These are phyloP conservation scores for Coturnix japonica DNA, from an alignment of 2,113 vertebrate genomes.

Conservation along the genomic window DNA sequence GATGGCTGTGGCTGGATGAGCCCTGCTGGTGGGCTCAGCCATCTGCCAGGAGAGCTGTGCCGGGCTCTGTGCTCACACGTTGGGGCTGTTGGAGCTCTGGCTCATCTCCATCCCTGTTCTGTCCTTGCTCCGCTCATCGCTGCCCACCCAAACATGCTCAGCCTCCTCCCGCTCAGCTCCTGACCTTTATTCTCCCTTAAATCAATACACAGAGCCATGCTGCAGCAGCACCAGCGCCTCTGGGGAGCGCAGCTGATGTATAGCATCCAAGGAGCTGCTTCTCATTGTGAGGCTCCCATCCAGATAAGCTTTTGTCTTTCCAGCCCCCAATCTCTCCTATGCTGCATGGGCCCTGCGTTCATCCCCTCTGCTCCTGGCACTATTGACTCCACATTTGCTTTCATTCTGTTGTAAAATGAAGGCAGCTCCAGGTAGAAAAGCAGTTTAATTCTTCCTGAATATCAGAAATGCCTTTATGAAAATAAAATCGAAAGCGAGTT, in stretches of 20 bases:
- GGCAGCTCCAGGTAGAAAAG: not conserved
- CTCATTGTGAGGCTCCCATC: slow-evolving; percentile 14
- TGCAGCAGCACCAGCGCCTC: not conserved
- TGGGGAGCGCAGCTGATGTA: not conserved
- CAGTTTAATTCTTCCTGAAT: not conserved
- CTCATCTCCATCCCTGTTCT: not conserved
- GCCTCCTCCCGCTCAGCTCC: not conserved
- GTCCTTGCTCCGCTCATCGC: not conserved
- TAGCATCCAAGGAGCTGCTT: not conserved
- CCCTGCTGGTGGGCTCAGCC: not conserved
- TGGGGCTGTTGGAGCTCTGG: not conserved
- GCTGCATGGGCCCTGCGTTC: not conserved
- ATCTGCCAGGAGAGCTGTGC: accelerated
- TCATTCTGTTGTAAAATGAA: slow-evolving; percentile 40
- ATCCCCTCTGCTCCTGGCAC: not conserved
- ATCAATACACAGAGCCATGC: slow-evolving; percentile 9
- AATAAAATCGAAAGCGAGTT: not conserved
- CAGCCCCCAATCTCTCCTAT: not conserved
- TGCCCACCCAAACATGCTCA: not conserved
- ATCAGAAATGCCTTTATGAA: not conserved
- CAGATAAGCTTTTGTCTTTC: not conserved
- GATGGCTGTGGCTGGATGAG: not conserved
- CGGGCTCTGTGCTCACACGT: not conserved
- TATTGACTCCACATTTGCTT: not conserved
- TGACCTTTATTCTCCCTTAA: slow-evolving; percentile 40